Percentiles rank a stretch among this genome's conserved stretches.
These are phyloP conservation scores for Acrocephalus scirpaceus DNA, from an alignment of 2,797 vertebrate genomes.

Conservation along the genomic window DNA sequence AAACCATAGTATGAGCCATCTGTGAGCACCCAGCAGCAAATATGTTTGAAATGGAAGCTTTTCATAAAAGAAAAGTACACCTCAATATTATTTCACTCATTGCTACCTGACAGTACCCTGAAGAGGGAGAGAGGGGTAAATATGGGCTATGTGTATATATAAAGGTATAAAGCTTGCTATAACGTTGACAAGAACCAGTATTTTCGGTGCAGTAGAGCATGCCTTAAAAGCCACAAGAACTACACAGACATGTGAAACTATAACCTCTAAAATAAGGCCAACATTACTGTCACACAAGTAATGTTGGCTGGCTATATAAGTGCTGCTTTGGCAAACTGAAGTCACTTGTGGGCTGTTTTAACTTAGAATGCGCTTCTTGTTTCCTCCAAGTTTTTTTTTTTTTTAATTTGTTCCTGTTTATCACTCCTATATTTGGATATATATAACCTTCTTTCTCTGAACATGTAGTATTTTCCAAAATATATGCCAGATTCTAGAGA, in stretches of 20 bases:
- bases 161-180: not conserved
- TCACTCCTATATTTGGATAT: not conserved
- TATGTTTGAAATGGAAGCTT: not conserved
- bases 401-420: not conserved
- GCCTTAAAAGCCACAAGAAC: not conserved
- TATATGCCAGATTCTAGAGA: not conserved
- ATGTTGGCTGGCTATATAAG: not conserved
- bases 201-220: not conserved
- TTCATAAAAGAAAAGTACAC: not conserved
- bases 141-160: not conserved
- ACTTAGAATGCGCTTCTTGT: not conserved
- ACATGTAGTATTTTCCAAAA: slow-evolving; percentile 22
- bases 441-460: not conserved
- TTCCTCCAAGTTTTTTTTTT: not conserved
- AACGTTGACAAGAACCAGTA: not conserved
- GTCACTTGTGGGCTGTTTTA: not conserved
- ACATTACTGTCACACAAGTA: not conserved
- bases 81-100: not conserved
- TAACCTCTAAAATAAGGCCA: not conserved
- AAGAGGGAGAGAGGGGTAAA: not conserved
- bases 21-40: not conserved
- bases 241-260: not conserved
- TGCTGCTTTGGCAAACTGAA: not conserved
- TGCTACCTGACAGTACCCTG: not conserved
- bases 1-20: not conserved